These are phyloP conservation scores for Norana najaformis DNA, from an alignment of 2,888 invertebrate genomes.

Conservation along the genomic window DNA sequence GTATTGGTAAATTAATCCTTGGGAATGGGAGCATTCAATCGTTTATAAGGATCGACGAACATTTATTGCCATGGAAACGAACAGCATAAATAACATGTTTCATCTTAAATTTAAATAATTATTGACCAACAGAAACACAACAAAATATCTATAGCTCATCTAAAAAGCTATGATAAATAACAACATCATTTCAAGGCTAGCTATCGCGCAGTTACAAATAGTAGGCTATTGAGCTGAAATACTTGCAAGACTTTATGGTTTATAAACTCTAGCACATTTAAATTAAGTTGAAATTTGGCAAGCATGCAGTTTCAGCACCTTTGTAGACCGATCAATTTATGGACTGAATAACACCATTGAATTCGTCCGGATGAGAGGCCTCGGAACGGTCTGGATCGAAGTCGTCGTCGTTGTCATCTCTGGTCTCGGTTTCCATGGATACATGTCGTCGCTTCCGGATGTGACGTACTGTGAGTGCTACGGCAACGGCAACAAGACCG, in stretches of 20 bases:
- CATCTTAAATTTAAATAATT: background rate
- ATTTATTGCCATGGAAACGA: background rate
- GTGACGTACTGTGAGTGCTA: constrained; percentile 21
- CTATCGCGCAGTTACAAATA: background rate
- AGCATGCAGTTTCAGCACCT: background rate
- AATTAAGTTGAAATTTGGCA: background rate
- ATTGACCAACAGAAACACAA: background rate
- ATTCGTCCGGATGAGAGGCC: background rate
- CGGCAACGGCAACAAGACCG: constrained; percentile 15
- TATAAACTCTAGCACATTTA: background rate
- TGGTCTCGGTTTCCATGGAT: background rate
- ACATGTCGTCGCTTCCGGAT: background rate
- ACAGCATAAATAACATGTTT: background rate
- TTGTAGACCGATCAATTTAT: background rate
- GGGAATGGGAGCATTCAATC: too few relatives aligned
- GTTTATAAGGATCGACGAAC: too few relatives aligned
- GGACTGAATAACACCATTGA: background rate
- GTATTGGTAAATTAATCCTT: too few relatives aligned
- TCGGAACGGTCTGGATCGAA: background rate
- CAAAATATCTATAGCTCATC: background rate
- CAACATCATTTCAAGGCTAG: background rate
- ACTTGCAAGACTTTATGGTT: background rate
- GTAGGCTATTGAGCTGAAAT: background rate
- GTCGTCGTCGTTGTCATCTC: constrained; percentile 15
- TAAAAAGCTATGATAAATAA: background rate